Base-by-base conservation (phyloP, 2,888 invertebrate genomes). In the Tinea trinotella region DNA sequence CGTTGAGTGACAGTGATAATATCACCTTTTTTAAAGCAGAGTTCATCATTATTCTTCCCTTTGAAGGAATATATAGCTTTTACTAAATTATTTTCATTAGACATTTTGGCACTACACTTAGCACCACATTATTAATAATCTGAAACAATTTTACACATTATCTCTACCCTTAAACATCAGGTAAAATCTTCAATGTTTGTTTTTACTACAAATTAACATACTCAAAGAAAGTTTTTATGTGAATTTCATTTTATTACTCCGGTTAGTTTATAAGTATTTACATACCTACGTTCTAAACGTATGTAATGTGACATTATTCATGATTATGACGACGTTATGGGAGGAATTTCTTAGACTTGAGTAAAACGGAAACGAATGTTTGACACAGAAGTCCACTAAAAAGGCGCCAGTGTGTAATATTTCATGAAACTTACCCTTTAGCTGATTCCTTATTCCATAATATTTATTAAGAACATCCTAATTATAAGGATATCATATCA, bases 41-140 rank as follows among this genome's bases (percentile, higher is more conserved):
- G 81, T 89, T 99, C 99, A 86, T 99, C 99, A 85, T 98, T 99
- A 74, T 99, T 98, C 73, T 93, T 93, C 60, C 97, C 98, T 83
- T 94, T 95, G 78, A 98, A 99, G 57, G 94, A 92, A 83, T 94
- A 97, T 64, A 97, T 89, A 57, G 98, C 97, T 78, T 95, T 93
- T 54, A 98, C 98, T 68, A 94, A 87, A 67, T 88, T 79, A 62
- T 88, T 89, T 74, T 90, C 89, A 60, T 78, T 70, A 59, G 88
- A 77, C 90, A 90, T 90, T 64, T 75, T 83, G 70, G 12, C 22
- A 50, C 13, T 24, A 24, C 5, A 12, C 2, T 46, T 13, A 50
- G 24, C 50, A 50, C 22, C 50, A 50, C 24, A 13, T 50, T 50
- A 24, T 24, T 15, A 13, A 50, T 7, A 50, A 50, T 10, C 50